phyloP scores from a whole-genome alignment of 2,113 vertebrate species.

The Cryptotis parvus region DNA sequence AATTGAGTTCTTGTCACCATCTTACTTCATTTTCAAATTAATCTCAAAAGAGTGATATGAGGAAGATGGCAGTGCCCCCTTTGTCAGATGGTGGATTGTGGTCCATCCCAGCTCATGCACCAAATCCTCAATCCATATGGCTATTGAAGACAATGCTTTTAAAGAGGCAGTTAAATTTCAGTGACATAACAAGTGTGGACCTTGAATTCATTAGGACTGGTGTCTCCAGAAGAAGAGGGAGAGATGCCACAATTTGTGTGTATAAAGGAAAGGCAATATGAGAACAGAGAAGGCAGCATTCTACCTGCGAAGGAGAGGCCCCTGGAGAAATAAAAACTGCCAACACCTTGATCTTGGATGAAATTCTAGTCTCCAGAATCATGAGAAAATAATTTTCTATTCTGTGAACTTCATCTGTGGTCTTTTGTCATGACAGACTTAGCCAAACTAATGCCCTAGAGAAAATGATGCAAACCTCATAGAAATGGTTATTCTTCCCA shows the following conservation, averaged over 20 bases:
- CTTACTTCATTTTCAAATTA: not conserved
- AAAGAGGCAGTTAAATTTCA: not conserved
- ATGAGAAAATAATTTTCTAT: not conserved
- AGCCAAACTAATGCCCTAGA: not conserved
- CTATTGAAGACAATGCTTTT: not conserved
- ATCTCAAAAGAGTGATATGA: not conserved
- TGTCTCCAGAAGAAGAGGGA: not conserved
- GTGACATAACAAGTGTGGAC: not conserved
- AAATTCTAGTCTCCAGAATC: not conserved
- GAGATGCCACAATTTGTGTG: not conserved
- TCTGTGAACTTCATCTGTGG: not conserved
- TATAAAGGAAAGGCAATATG: not conserved
- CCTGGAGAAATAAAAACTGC: not conserved
- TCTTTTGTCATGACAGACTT: not conserved
- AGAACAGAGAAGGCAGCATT: not conserved
- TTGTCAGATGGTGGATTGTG: not conserved
- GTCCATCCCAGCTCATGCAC: not conserved
- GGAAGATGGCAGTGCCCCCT: not conserved
- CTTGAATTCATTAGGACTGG: not conserved
- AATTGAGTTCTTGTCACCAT: not conserved
- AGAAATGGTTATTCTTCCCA: not conserved
- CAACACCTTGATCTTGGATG: not conserved
- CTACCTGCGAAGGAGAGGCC: not conserved
- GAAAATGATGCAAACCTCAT: not conserved
- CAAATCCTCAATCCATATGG: not conserved